These are phyloP conservation scores for Lapara coniferarum DNA, from an alignment of 2,888 invertebrate species.

Conservation along the genomic window DNA sequence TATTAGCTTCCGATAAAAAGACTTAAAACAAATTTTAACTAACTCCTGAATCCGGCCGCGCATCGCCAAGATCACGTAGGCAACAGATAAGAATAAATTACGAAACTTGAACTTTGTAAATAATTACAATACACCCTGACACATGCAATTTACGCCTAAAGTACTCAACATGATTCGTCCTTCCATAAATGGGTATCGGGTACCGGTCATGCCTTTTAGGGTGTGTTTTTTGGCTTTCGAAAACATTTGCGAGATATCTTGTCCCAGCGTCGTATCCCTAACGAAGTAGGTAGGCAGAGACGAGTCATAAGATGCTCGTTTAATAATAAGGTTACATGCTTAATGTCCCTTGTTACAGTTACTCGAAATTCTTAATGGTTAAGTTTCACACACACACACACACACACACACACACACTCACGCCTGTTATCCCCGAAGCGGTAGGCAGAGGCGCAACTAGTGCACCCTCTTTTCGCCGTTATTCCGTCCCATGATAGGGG, in stretches of 20 bases:
- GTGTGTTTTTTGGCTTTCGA: slow-evolving; percentile 75
- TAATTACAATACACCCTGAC: slow-evolving; percentile 66
- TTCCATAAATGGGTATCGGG: slow-evolving; percentile 61
- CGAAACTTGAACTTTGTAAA: slow-evolving; percentile 55
- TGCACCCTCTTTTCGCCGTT: too few relatives aligned
- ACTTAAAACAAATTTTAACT: background rate
- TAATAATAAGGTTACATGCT: background rate
- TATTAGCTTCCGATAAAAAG: too few relatives aligned
- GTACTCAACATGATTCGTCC: slow-evolving; percentile 59
- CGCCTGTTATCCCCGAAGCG: too few relatives aligned
- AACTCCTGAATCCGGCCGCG: slow-evolving; percentile 32
- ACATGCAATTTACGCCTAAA: slow-evolving; percentile 69
- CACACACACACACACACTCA: too few relatives aligned
- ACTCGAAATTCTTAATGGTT: too few relatives aligned
- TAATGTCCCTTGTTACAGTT: background rate
- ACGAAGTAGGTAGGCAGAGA: slow-evolving; percentile 36
- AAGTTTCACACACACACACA: too few relatives aligned
- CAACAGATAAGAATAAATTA: slow-evolving; percentile 48
- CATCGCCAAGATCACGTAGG: slow-evolving; percentile 15
- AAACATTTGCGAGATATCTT: slow-evolving; percentile 62
- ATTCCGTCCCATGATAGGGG: too few relatives aligned
- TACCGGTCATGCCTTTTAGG: slow-evolving; percentile 67
- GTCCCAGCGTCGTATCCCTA: slow-evolving; percentile 43
- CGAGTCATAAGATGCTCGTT: background rate
- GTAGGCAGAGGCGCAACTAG: too few relatives aligned